A percentile compares a stretch with the other conserved stretches of the same genome.
phyloP scores from a whole-genome alignment of 2,113 vertebrate species.

The Dermatemys mawii region DNA sequence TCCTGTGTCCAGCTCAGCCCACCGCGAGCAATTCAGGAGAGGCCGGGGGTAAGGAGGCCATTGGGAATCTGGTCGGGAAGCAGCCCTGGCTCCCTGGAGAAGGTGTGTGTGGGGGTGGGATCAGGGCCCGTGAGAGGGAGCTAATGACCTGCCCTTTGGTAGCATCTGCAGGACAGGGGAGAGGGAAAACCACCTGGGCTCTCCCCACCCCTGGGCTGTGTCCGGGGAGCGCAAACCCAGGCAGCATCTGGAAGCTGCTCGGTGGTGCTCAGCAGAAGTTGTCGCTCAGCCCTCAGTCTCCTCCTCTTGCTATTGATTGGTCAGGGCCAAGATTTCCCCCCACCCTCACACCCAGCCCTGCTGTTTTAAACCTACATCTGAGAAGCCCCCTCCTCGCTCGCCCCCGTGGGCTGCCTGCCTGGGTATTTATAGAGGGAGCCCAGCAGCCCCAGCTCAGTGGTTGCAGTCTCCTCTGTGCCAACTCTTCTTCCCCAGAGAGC shows the following conservation, averaged over 20 bases:
- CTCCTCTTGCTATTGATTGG: neutral
- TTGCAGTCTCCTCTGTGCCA: too few species aligned
- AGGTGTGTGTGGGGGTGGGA: accelerated
- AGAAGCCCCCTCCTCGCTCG: neutral
- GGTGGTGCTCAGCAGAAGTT: neutral
- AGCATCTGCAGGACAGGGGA: too few species aligned
- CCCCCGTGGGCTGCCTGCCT: neutral
- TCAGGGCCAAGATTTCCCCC: neutral
- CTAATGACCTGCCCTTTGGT: too few species aligned
- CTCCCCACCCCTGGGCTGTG: neutral
- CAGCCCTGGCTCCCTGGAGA: neutral
- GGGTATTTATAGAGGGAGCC: neutral
- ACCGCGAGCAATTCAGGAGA: neutral
- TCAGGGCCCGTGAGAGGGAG: accelerated
- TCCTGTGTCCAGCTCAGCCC: neutral
- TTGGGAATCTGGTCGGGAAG: neutral
- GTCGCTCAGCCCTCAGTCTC: neutral
- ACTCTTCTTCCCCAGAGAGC: neutral
- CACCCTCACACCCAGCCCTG: neutral
- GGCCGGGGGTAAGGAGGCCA: neutral
- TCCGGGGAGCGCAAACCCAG: neutral
- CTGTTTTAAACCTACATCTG: neutral
- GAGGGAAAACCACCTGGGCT: neutral
- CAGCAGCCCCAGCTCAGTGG: neutral
- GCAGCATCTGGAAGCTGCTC: neutral